Evolutionary conservation across 1,140 invertebrate species (phyloP), one percentile per base, ranked within the genome.

Genomic region (Chelonus insularis): DNA sequence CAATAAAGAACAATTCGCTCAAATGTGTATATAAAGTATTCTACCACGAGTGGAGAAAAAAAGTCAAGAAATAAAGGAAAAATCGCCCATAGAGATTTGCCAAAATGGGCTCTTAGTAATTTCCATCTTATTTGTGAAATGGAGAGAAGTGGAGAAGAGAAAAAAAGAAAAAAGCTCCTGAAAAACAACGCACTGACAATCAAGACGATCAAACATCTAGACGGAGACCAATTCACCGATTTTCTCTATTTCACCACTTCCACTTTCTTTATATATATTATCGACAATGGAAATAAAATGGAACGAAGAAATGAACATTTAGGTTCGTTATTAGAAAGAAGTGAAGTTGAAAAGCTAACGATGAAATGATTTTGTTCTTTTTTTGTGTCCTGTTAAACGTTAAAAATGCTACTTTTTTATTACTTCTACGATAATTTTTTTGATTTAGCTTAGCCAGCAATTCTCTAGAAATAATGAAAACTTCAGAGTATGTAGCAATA

Each of bases 51-150:
- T 12, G 7, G 48, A 58, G 16, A 58, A 1, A 25, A 43, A 32
- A 47, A 12, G 23, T 37, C 9, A 47, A 16, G 45, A 37, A 47
- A 43, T 14, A 20, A 41, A 25, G 47, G n/a, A 36, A 52, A 41
- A 37, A 50, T 56, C 43, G 51, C 25, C 45, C 47, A 14, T 50
- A 43, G 54, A 62, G 52, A 62, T 62, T 62, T 58, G 56, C 57
- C 54, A 64, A 62, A 72, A 67, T 64, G 63, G 57, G 66, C 32
- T 12, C 50, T 60, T 71, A 67, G 68, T 73, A 75, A 75, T 74
- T 74, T 73, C 68, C 66, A 67, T 72, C 73, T 74, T 72, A 74
- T 71, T 67, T 68, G 57, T 63, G 66, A 74, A 75, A 77, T 73
- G 54, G 63, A 52, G 36, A 60, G 50, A 34, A 51, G 34, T 29